Base-by-base conservation (phyloP, 2,888 invertebrate species). In the Andrena trimmerana region DNA sequence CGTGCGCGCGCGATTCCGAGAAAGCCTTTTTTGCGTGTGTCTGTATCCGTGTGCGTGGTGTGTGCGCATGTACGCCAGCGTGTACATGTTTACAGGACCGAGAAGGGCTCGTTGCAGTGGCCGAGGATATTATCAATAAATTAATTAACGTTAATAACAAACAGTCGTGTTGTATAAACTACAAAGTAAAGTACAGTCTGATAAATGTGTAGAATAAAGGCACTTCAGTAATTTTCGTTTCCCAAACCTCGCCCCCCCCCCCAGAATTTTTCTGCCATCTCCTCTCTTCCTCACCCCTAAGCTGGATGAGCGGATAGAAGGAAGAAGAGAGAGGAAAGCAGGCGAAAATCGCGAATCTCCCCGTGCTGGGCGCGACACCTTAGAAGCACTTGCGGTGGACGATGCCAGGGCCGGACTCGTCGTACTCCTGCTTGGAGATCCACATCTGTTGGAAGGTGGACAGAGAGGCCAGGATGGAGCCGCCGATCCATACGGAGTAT, bases 401-500 rank as follows among this genome's bases (percentile, higher is more conserved):
- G 94, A 98, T 98, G 94, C 97, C 97, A 86, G 98, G 98, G 92
- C 98, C 98, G 92, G 98, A 98, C 95, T 98, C 98, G 95, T 98
- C 98, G 96, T 99, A 99, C 95, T 99, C 98, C 95, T 98, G 98
- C 96, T 99, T 98, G 94, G 98, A 98, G 96, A 98, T 98, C 98
- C 98, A 99, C 97, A 98, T 98, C 94, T 97, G 98, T 94, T 98
- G 97, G 96, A 98, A 97, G 94, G 97, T 97, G 94, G 97, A 97
- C 91, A 99, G 95, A 7, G 98, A 98, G 75, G 98, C 98, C 93
- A 99, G 95, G 95, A 99, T 99, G 94, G 99, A 99, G 90, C 99
- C 99, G 94, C 99, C 99, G 96, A 99, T 99, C 99, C 99, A 99
- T 90, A 99, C 99, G 93, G 98, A 98, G 96, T 99, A 99, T 95